Percentiles rank a stretch among this genome's conserved stretches.
phyloP scores from a whole-genome alignment of 1,140 invertebrate species.

The Cecropterus lyciades region DNA sequence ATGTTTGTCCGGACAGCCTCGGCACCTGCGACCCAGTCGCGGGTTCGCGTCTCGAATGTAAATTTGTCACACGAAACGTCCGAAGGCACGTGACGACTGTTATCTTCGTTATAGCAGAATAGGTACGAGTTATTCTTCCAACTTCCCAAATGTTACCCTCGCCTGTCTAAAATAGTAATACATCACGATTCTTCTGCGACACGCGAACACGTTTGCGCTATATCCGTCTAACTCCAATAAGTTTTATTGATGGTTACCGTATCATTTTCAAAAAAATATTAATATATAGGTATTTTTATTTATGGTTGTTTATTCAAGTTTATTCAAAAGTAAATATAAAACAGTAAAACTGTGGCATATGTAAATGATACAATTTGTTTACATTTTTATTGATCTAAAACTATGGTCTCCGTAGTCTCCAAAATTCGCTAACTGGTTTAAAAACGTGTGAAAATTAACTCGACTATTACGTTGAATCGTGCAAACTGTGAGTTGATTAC shows the following conservation, averaged over 20 bases:
- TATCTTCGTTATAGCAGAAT: constrained; percentile 11
- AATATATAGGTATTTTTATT: no score
- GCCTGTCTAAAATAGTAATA: not conserved
- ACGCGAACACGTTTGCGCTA: not conserved
- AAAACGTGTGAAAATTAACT: no score
- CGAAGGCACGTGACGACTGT: constrained; percentile 37
- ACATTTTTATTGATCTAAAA: no score
- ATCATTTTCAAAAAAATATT: not conserved
- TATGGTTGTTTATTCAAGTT: no score
- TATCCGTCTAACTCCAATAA: not conserved
- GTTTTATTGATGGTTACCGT: not conserved
- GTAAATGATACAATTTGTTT: no score
- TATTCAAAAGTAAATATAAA: no score
- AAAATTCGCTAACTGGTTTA: no score
- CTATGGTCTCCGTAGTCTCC: no score
- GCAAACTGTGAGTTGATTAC: no score
- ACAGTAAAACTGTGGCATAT: no score
- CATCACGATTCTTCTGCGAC: not conserved
- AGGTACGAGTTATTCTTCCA: not conserved
- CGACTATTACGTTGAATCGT: no score
- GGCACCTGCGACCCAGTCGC: constrained; percentile 45
- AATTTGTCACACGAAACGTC: constrained; percentile 42
- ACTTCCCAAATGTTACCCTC: not conserved
- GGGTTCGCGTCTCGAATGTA: constrained; percentile 34
- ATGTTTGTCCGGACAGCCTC: constrained; percentile 45